These are phyloP conservation scores for Saccopteryx leptura DNA, from an alignment of 2,113 vertebrate species.

Conservation along the genomic window DNA sequence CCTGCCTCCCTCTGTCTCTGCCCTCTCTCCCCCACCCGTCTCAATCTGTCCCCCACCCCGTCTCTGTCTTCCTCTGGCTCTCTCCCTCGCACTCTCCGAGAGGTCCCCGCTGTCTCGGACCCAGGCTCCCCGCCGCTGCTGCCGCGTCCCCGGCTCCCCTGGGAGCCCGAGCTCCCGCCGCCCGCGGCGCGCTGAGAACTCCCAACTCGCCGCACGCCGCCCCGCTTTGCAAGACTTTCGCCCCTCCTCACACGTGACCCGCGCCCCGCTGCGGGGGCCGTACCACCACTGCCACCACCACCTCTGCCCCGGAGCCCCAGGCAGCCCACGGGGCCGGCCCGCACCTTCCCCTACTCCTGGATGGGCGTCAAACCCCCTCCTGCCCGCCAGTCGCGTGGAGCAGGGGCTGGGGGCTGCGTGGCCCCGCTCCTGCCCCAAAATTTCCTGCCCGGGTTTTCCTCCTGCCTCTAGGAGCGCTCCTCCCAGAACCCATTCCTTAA, in stretches of 20 bases:
- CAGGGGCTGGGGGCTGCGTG: constrained; percentile 12
- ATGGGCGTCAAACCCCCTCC: neutral
- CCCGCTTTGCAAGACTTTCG: constrained; percentile 89
- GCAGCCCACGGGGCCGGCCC: neutral
- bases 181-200: constrained; percentile 89
- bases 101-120: constrained; percentile 75
- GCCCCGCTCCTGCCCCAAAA: neutral
- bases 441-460: constrained; percentile 46
- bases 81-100: constrained; percentile 85
- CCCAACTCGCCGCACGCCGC: constrained; percentile 89
- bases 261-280: constrained; percentile 85
- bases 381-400: neutral
- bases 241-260: constrained; percentile 90
- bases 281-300: neutral
- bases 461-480: constrained; percentile 54
- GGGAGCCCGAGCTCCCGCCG: constrained; percentile 80
- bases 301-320: neutral
- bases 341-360: neutral
- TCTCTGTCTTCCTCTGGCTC: constrained; percentile 80
- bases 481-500: constrained; percentile 44
- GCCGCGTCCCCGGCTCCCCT: constrained; percentile 72
- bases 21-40: constrained; percentile 60
- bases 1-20: constrained; percentile 49
- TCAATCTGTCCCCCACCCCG: constrained; percentile 57
- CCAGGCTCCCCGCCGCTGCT: constrained; percentile 58